Evolutionary conservation across 2,797 vertebrate species (phyloP).

Genomic region (Sebastes iracundus): DNA sequence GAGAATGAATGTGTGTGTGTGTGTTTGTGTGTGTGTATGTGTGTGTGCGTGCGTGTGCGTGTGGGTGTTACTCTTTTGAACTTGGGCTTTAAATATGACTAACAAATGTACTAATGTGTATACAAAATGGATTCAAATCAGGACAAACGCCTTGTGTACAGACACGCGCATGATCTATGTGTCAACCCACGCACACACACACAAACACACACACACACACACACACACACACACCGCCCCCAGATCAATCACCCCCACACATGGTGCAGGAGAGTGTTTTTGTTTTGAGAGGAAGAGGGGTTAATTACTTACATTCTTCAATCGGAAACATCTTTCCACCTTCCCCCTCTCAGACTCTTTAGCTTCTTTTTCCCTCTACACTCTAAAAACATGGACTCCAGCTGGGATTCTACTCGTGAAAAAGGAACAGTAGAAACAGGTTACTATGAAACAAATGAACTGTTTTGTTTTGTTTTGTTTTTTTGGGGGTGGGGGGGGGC

Average conservation of each 20-base stretch:
- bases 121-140: conserved; percentile 3
- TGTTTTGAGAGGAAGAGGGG: conserved; percentile 71
- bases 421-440: background rate
- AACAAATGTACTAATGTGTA: conserved; percentile 25
- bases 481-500: no score
- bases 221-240: background rate
- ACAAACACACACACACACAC: background rate
- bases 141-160: background rate
- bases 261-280: conserved; percentile 62
- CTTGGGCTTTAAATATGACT: conserved; percentile 18
- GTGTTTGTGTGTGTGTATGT: background rate
- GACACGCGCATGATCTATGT: background rate
- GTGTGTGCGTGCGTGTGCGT: background rate
- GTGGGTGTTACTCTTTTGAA: conserved; percentile 7
- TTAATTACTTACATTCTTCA: conserved; percentile 75
- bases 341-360: background rate
- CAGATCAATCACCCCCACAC: conserved; percentile 54
- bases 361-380: conserved; percentile 29
- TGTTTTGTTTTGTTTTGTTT: no score
- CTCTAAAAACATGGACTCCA: conserved; percentile 35
- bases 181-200: background rate
- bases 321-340: conserved; percentile 69
- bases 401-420: background rate
- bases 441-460: background rate
- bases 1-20: conserved; percentile 2